These are phyloP conservation scores for Brenthis hecate DNA, from an alignment of 2,888 invertebrate species.

Conservation along the genomic window DNA sequence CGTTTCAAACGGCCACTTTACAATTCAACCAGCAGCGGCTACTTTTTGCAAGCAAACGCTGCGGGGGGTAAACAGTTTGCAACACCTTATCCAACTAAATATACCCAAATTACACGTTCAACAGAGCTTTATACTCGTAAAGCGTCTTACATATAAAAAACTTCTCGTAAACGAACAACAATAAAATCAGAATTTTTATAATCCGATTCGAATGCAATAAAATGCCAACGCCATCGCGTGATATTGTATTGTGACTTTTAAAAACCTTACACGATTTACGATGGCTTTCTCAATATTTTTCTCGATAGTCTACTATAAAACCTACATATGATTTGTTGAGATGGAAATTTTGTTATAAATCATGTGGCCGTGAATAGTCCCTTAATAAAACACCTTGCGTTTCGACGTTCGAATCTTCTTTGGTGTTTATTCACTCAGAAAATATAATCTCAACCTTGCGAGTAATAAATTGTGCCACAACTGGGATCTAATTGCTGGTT, in stretches of 20 bases:
- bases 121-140: background rate
- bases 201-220: constrained; percentile 65
- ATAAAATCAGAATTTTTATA: constrained; percentile 54
- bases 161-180: constrained; percentile 34
- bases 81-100: constrained; percentile 21
- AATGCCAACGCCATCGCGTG: constrained; percentile 50
- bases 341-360: constrained; percentile 60
- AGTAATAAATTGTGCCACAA: background rate
- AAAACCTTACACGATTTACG: constrained; percentile 52
- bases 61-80: constrained; percentile 27
- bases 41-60: constrained; percentile 54
- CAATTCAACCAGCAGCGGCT: constrained; percentile 48
- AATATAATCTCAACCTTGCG: constrained; percentile 7
- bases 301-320: constrained; percentile 65
- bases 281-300: constrained; percentile 62
- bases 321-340: constrained; percentile 58
- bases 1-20: constrained; percentile 47
- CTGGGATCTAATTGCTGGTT: constrained; percentile 1
- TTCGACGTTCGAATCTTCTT: constrained; percentile 43
- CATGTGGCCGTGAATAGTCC: constrained; percentile 54
- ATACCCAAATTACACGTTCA: constrained; percentile 11
- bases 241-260: constrained; percentile 42
- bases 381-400: constrained; percentile 58
- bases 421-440: constrained; percentile 30
- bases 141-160: background rate